Evolutionary conservation across 2,888 invertebrate species (phyloP).

Genomic region (Caenorhabditis sp.): DNA sequence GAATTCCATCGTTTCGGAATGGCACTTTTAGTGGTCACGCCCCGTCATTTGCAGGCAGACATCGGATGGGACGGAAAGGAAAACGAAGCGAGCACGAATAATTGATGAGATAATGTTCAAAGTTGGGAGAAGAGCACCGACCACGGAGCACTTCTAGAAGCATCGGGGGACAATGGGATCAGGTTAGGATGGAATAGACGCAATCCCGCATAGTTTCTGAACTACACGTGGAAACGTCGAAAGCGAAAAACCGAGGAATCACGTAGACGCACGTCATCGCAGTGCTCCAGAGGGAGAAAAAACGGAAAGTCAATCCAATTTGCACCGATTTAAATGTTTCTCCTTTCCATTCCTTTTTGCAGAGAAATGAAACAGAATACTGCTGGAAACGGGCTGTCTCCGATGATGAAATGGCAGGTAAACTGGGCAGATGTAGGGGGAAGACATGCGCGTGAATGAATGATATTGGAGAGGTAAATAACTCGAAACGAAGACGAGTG

Average conservation of each 20-base stretch:
- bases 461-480: too few species aligned
- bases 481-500: too few species aligned
- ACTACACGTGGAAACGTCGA: neutral
- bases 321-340: slow-evolving; percentile 48
- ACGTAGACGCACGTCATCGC: slow-evolving; percentile 22
- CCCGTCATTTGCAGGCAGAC: slow-evolving; percentile 44
- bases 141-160: slow-evolving; percentile 19
- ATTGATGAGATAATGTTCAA: slow-evolving; percentile 49
- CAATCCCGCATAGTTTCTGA: too few species aligned
- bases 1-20: neutral
- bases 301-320: slow-evolving; percentile 38
- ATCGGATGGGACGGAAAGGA: neutral
- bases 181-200: neutral
- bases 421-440: too few species aligned
- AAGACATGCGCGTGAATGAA: too few species aligned
- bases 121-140: slow-evolving; percentile 22
- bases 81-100: slow-evolving; percentile 18
- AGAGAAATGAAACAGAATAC: slow-evolving; percentile 31
- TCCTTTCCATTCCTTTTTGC: slow-evolving; percentile 5
- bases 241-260: neutral
- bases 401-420: too few species aligned
- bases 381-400: too few species aligned
- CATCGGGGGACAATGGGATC: too few species aligned
- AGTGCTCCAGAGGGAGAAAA: slow-evolving; percentile 1
- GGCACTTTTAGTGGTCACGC: slow-evolving; percentile 46